Evolutionary conservation across 2,113 vertebrate species (phyloP), one percentile per base, ranked within the genome.

Genomic region (Hippocampus guttulatus): DNA sequence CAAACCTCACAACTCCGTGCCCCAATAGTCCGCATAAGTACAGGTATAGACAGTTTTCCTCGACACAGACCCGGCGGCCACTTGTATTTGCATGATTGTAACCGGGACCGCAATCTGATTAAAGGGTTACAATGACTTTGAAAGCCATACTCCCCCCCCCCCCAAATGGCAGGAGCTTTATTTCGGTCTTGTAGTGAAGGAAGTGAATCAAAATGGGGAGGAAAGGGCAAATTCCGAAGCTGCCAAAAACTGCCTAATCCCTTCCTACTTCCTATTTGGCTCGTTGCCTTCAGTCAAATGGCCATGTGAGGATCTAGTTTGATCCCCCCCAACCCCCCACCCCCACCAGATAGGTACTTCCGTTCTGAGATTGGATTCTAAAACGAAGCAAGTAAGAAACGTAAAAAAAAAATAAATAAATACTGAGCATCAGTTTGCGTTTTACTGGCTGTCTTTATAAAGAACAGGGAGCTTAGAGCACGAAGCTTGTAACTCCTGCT

Each of bases 161-260:
- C 70, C 47, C 60, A 75, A 80, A 74, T 67, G 74, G 66, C 62
- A 51, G 62, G 57, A 65, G 10, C 64, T 79, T 84, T 76, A 67
- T 82, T 82, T 85, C 62, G 73, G 64, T 75, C 69, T 71, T 68
- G 71, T 67, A 75, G 69, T 75, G 79, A 70, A 54, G 51, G 81
- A 84, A 88, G 77, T 84, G 82, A 85, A 88, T 87, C 81, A 83
- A 77, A 84, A n/a, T 40, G 57, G 76, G 71, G 69, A 82, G 78
- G 76, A 83, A 85, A 80, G 70, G 70, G 38, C 23, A 25, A 83
- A 66, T 41, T 79, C 64, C 51, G 5, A 30, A 18, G 62, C 78
- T 74, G 84, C 82, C 85, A 89, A 82, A 64, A 85, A 86, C 81
- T 69, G 30, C 84, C 75, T 85, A 84, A 76, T 86, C 86, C 81